Conservation (phyloP, 2,113 vertebrate species). For the Apteryx mantelli region DNA sequence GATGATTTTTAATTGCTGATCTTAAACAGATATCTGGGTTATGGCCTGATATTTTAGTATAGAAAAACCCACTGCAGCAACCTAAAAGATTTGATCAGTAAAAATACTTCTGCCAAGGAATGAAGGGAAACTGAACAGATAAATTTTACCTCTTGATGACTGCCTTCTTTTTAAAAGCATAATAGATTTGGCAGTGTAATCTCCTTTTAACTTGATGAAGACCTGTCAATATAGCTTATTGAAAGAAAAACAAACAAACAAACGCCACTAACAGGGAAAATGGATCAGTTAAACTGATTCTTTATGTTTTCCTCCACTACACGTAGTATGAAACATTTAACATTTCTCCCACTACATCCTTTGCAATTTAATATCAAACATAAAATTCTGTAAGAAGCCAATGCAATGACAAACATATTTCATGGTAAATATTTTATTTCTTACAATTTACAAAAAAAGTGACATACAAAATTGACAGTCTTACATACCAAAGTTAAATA, state of each 20-base stretch:
- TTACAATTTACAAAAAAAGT: conserved; percentile 55
- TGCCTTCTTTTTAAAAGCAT: too few relatives aligned
- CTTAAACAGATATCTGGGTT: neutral
- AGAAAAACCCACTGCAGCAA: neutral
- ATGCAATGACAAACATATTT: neutral
- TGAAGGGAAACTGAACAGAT: neutral
- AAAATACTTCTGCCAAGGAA: neutral
- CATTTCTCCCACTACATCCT: neutral
- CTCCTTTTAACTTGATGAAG: neutral
- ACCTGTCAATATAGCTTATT: neutral
- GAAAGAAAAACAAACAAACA: neutral
- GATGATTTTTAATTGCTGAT: neutral
- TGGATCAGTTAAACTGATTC: neutral
- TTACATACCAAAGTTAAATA: conserved; percentile 36
- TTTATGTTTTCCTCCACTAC: neutral
- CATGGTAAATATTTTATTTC: conserved; percentile 34
- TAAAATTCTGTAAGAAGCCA: conserved; percentile 21
- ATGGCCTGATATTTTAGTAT: neutral
- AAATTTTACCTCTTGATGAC: neutral
- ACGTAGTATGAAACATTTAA: neutral
- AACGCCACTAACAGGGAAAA: neutral
- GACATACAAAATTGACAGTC: conserved; percentile 49
- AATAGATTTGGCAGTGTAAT: too few relatives aligned
- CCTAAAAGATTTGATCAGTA: neutral
- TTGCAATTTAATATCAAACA: neutral